Conservation (phyloP, 2,888 invertebrate genomes). For the Agrilus mali region DNA sequence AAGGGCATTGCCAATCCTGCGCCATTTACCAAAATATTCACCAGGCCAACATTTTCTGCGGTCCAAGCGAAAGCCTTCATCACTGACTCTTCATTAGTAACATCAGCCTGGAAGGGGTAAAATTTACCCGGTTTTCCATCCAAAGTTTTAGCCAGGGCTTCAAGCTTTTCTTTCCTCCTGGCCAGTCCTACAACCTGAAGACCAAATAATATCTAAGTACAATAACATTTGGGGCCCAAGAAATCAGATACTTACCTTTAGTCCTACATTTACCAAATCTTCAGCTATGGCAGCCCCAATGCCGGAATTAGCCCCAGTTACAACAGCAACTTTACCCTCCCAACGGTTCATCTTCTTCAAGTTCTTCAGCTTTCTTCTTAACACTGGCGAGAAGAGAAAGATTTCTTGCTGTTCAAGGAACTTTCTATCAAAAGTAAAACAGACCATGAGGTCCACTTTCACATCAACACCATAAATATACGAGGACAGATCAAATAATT, state of each 20-base stretch:
- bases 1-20: slow-evolving; percentile 14
- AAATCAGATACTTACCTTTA: neutral
- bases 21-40: slow-evolving; percentile 16
- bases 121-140: slow-evolving; percentile 12
- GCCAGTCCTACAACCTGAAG: slow-evolving; percentile 15
- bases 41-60: slow-evolving; percentile 12
- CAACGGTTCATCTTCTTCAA: neutral
- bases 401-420: no score
- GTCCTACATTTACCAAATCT: neutral
- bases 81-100: slow-evolving; percentile 14
- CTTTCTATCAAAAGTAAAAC: no score
- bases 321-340: neutral
- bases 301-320: neutral
- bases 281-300: neutral
- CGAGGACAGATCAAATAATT: no score
- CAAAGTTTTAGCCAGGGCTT: slow-evolving; percentile 11
- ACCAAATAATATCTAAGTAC: neutral
- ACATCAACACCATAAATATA: no score
- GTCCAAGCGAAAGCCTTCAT: slow-evolving; percentile 13
- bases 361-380: no score
- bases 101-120: slow-evolving; percentile 12
- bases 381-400: no score
- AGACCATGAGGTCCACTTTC: no score
- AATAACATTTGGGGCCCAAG: no score
- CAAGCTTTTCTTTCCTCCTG: slow-evolving; percentile 12